These are phyloP conservation scores for Gallinago nigripennis DNA, from an alignment of 2,797 vertebrate genomes.

Conservation along the genomic window DNA sequence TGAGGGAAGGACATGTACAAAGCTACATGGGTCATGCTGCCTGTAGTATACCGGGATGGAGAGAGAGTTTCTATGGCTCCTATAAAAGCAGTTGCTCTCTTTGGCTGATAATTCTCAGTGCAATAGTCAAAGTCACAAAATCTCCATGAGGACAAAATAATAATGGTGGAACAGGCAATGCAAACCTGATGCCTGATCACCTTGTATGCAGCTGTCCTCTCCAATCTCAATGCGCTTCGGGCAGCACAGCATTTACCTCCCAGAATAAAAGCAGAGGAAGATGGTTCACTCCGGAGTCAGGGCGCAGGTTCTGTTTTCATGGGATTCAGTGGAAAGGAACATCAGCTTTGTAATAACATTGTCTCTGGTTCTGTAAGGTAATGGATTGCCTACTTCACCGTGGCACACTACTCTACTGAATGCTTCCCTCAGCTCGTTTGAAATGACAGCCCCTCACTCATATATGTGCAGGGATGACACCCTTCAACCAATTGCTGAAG, in stretches of 20 bases:
- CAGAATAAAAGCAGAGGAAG: neutral
- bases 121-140: neutral
- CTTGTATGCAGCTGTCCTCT: neutral
- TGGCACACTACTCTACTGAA: neutral
- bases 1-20: neutral
- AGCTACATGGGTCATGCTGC: neutral
- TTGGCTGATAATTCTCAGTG: neutral
- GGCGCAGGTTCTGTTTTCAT: neutral
- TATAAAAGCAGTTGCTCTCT: neutral
- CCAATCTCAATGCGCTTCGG: neutral
- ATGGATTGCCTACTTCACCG: neutral
- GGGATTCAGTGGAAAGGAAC: neutral
- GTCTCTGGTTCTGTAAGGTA: neutral
- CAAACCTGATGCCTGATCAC: neutral
- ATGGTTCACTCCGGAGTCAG: neutral
- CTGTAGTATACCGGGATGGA: too few relatives aligned
- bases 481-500: neutral
- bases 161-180: neutral
- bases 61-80: neutral
- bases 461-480: neutral
- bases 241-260: neutral
- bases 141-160: neutral
- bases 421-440: neutral
- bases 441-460: neutral
- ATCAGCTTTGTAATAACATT: neutral